Base-by-base conservation (phyloP, 2,797 vertebrate species). In the Ptychadena robeensis region DNA sequence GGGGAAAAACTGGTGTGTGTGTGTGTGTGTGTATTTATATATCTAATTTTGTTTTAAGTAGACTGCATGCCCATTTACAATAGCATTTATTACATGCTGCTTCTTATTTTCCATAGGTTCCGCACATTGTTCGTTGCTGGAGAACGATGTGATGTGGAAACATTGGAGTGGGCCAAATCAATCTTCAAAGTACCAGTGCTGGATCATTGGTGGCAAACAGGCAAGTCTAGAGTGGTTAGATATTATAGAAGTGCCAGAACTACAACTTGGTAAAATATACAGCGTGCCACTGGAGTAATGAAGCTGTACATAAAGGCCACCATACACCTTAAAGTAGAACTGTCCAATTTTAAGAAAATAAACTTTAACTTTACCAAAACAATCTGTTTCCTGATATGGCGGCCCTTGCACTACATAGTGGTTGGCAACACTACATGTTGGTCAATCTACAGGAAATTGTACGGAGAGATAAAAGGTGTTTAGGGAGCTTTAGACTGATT, bases 121-220 rank as follows among this genome's bases (percentile, higher is more conserved):
- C 94, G 91, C 82, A 93, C 87, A 0, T 85, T 99, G 31, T 99
- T 98, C 90, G 73, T 99, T 87, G 98, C 97, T 48, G 98, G 98
- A 34, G 97, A 99, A 81, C 95, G 93, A 66, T 99, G 98, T 88
- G 98, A 99, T 73, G 91, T 96, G 71, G 96, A 98, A 85, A 99
- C 97, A 0, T 89, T 99, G 57, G 91, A 97, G 59, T 99, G 98
- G 98, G 94, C 97, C 64, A 98, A 96, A 91, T 93, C 77, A 81
- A 91, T 90, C 87, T 98, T 99, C 87, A 93, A 91, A 37, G 97
- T 97, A 35, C 97, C 98, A 6, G 95, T 98, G 68, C 91, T 99
- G 88, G 98, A 99, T 90, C 98, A 99, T 86, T 99, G 98, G 98
- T 99, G 98, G 98, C 98, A 99, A 91, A 99, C 98, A 2, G 97